A percentile compares a stretch with the other conserved stretches of the same genome.
These are phyloP conservation scores for Capricornis sumatraensis DNA, from an alignment of 2,113 vertebrate species.

Conservation along the genomic window DNA sequence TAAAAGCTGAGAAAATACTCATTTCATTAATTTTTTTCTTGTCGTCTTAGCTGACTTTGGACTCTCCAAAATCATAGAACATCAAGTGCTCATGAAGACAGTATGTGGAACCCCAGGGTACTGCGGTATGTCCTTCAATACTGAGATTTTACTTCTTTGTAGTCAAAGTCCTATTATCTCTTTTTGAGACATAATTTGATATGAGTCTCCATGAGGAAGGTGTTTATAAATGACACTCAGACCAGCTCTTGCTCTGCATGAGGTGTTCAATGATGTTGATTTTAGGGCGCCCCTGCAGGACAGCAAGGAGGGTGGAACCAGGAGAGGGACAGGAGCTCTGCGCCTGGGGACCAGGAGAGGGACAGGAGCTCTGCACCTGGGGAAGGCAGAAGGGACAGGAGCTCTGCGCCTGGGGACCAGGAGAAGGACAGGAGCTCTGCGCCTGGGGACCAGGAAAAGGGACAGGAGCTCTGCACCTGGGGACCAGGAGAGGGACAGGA, in stretches of 20 bases:
- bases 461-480: accelerated
- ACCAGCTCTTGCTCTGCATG: background rate
- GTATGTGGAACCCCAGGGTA: conserved; percentile 91
- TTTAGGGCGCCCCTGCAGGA: background rate
- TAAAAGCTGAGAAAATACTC: background rate
- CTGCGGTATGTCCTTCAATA: conserved; percentile 83
- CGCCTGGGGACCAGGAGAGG: no score
- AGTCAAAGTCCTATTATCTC: background rate
- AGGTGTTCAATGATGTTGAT: background rate
- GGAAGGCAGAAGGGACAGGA: no score
- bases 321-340: background rate
- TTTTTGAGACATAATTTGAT: background rate
- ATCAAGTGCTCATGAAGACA: conserved; percentile 92
- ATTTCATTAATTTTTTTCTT: background rate
- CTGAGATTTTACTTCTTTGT: conserved; percentile 10
- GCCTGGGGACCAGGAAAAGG: no score
- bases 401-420: no score
- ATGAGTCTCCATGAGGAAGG: background rate
- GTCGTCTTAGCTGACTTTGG: conserved; percentile 87
- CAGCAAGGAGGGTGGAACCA: background rate
- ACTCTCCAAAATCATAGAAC: conserved; percentile 91
- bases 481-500: no score
- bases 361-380: no score
- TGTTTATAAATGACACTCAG: background rate
- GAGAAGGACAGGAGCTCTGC: no score